A percentile compares a stretch with the other conserved stretches of the same genome.
These are phyloP conservation scores for Etheostoma nigrum DNA, from an alignment of 2,797 vertebrate genomes.

Conservation along the genomic window DNA sequence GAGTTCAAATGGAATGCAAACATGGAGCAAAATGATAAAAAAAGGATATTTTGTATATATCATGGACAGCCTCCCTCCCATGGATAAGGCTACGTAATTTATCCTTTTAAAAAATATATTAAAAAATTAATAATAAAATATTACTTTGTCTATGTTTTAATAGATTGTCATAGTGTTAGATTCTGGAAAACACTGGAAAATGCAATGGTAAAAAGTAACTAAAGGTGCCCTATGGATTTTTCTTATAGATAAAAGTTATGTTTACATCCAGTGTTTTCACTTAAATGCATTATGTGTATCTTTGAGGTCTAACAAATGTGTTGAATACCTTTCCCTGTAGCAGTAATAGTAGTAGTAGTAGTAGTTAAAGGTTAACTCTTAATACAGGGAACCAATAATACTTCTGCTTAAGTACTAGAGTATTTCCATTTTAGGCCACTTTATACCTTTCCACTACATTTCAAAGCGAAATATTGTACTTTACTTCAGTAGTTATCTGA, in stretches of 20 bases:
- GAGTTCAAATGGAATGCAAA: slow-evolving; percentile 30
- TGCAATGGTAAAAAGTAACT: background rate
- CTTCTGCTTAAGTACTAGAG: background rate
- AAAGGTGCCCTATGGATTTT: background rate
- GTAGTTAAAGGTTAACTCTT: background rate
- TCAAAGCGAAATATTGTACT: background rate
- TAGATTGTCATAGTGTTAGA: too few species aligned
- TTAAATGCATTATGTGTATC: background rate
- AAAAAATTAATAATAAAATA: too few species aligned
- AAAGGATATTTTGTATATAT: slow-evolving; percentile 9
- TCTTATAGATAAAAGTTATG: too few species aligned
- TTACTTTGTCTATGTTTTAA: too few species aligned
- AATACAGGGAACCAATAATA: background rate
- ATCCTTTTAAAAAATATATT: background rate
- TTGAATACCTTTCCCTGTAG: background rate
- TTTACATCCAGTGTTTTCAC: background rate
- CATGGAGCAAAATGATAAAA: background rate
- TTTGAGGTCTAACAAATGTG: background rate
- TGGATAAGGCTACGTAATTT: background rate
- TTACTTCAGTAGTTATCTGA: background rate
- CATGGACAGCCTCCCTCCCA: background rate
- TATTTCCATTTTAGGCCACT: background rate
- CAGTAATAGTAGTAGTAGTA: too few species aligned
- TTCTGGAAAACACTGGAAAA: background rate
- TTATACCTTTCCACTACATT: background rate